Percentiles rank a stretch among this genome's conserved stretches.
Evolutionary conservation across 1,140 invertebrate genomes (phyloP).

Genomic region (Thrips palmi): DNA sequence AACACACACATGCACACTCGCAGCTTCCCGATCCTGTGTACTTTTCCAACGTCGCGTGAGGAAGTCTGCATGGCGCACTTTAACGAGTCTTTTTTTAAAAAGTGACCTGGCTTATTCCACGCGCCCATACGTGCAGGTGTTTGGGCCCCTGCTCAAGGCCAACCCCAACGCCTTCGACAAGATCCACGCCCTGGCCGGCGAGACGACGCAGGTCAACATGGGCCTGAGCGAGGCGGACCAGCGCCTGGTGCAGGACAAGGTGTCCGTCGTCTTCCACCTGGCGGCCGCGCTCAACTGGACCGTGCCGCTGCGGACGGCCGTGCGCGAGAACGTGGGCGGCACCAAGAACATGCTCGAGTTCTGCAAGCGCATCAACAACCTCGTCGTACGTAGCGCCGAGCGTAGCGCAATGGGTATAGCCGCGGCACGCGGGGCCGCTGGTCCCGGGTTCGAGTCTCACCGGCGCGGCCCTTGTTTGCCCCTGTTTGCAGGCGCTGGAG

Average conservation of each 20-base stretch:
- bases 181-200: slow-evolving; percentile 54
- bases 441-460: not conserved
- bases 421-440: not conserved
- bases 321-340: slow-evolving; percentile 50
- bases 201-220: slow-evolving; percentile 34
- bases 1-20: no score
- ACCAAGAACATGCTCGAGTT: slow-evolving; percentile 42
- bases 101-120: no score
- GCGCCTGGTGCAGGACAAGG: slow-evolving; percentile 39
- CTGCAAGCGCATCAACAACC: slow-evolving; percentile 41
- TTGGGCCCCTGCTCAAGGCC: slow-evolving; percentile 42
- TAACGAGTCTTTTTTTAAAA: no score
- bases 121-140: no score
- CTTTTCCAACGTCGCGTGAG: no score
- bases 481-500: slow-evolving; percentile 29
- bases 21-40: no score
- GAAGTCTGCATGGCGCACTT: no score
- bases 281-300: slow-evolving; percentile 69
- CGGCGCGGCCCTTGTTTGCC: not conserved
- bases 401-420: not conserved
- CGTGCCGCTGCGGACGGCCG: slow-evolving; percentile 46
- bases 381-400: slow-evolving; percentile 24
- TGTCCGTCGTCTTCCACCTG: slow-evolving; percentile 76
- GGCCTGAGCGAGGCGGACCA: slow-evolving; percentile 35
- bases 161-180: slow-evolving; percentile 51